A percentile compares a stretch with the other conserved stretches of the same genome.
Conservation (phyloP, 2,888 invertebrate genomes). For the Campoletis raptor region DNA sequence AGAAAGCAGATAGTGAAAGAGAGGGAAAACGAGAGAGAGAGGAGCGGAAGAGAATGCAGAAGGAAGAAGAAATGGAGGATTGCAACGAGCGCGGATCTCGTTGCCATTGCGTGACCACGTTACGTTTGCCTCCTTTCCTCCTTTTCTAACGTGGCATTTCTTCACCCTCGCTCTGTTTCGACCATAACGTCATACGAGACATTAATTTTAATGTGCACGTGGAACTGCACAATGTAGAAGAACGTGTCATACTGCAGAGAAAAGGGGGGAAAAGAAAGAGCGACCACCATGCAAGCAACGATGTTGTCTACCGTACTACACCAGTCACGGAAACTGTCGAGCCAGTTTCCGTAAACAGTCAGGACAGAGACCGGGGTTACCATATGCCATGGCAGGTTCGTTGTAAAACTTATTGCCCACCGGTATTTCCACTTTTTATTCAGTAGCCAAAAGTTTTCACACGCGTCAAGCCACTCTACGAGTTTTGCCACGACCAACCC, state of each 20-base stretch:
- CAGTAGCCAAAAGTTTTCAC: constrained; percentile 80
- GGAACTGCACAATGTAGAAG: constrained; percentile 71
- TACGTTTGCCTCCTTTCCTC: constrained; percentile 39
- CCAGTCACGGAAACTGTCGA: constrained; percentile 44
- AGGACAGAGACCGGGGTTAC: constrained; percentile 36
- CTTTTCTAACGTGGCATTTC: neutral
- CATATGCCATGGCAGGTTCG: constrained; percentile 37
- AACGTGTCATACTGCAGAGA: constrained; percentile 64
- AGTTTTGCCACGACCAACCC: constrained; percentile 45
- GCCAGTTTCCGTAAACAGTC: constrained; percentile 79
- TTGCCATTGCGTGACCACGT: constrained; percentile 46
- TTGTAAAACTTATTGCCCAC: constrained; percentile 77
- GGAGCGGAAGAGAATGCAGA: constrained; percentile 20
- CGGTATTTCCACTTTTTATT: constrained; percentile 81
- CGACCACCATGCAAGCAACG: neutral
- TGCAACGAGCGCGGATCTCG: constrained; percentile 14
- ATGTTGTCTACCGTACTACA: constrained; percentile 34
- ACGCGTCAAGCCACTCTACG: constrained; percentile 67
- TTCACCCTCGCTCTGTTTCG: constrained; percentile 53
- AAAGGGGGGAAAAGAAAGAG: constrained; percentile 7
- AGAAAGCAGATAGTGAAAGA: constrained; percentile 7
- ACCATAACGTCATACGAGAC: constrained; percentile 71
- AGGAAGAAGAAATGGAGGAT: constrained; percentile 21
- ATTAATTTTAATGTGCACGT: constrained; percentile 77
- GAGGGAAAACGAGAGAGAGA: constrained; percentile 29